Conservation (phyloP, 2,888 invertebrate genomes). For the Uloborus plumipes region DNA sequence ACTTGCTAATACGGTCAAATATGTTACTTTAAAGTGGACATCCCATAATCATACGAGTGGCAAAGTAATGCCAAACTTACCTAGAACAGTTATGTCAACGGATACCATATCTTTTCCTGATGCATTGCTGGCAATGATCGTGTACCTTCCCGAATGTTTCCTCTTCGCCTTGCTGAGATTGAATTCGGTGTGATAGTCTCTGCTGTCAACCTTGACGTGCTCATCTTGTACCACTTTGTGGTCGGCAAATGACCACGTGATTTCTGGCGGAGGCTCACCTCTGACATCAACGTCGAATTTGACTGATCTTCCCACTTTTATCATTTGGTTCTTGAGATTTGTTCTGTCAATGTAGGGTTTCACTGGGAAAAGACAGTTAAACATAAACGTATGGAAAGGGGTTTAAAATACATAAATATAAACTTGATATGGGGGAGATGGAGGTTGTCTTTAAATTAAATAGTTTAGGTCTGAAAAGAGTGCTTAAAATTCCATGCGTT, state of each 20-base stretch:
- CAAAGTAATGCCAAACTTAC: constrained; percentile 71
- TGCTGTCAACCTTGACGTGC: constrained; percentile 87
- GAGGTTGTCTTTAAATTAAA: no score
- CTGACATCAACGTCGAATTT: constrained; percentile 93
- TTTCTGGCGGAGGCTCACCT: constrained; percentile 93
- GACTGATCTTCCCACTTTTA: constrained; percentile 94
- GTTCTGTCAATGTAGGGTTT: constrained; percentile 89
- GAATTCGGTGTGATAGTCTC: constrained; percentile 90
- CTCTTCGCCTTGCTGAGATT: constrained; percentile 83
- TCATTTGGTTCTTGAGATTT: constrained; percentile 88
- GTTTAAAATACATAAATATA: no score
- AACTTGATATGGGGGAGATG: no score
- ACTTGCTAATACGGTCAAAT: no score
- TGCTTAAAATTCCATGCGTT: no score
- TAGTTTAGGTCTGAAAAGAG: no score
- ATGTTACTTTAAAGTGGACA: no score
- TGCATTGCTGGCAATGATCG: constrained; percentile 84
- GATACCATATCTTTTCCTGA: constrained; percentile 88
- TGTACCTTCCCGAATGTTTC: constrained; percentile 89
- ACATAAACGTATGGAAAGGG: no score
- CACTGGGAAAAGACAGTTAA: constrained; percentile 72
- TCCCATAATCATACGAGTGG: no score
- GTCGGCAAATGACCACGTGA: constrained; percentile 90
- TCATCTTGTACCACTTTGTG: constrained; percentile 80
- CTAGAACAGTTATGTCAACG: constrained; percentile 87